phyloP scores from a whole-genome alignment of 2,888 invertebrate species.

The Conops quadrifasciatus region DNA sequence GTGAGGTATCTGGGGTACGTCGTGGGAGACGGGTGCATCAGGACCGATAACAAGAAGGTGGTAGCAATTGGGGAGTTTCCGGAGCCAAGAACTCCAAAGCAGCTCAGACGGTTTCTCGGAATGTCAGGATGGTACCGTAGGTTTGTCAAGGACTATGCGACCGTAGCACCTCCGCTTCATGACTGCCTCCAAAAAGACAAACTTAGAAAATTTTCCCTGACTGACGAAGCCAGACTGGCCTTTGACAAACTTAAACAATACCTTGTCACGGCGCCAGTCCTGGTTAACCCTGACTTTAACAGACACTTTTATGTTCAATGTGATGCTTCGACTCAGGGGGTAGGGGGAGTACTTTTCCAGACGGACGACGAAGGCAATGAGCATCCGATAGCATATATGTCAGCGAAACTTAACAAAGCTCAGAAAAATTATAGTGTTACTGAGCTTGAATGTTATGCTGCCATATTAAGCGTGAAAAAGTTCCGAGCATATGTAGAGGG shows the following conservation, averaged over 20 bases:
- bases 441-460: constrained; percentile 33
- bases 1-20: constrained; percentile 7
- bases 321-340: not conserved
- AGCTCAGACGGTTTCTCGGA: constrained; percentile 29
- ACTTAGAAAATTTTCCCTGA: not conserved
- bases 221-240: constrained; percentile 15
- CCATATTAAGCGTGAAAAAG: constrained; percentile 27
- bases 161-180: constrained; percentile 14
- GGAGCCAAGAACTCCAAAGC: constrained; percentile 13
- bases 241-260: constrained; percentile 22
- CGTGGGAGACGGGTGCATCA: constrained; percentile 8
- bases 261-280: not conserved
- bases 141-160: constrained; percentile 24
- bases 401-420: constrained; percentile 21
- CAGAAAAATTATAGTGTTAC: constrained; percentile 34
- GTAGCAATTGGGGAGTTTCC: constrained; percentile 24
- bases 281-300: constrained; percentile 3
- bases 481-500: constrained; percentile 40
- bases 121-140: constrained; percentile 30
- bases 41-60: constrained; percentile 15
- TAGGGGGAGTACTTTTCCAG: constrained; percentile 12
- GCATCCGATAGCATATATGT: constrained; percentile 9
- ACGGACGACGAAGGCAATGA: constrained; percentile 9
- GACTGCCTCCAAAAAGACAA: constrained; percentile 16
- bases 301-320: constrained; percentile 10